Percentiles rank a stretch among this genome's conserved stretches.
Conservation (phyloP, 2,113 vertebrate species). For the Austrofundulus limnaeus region DNA sequence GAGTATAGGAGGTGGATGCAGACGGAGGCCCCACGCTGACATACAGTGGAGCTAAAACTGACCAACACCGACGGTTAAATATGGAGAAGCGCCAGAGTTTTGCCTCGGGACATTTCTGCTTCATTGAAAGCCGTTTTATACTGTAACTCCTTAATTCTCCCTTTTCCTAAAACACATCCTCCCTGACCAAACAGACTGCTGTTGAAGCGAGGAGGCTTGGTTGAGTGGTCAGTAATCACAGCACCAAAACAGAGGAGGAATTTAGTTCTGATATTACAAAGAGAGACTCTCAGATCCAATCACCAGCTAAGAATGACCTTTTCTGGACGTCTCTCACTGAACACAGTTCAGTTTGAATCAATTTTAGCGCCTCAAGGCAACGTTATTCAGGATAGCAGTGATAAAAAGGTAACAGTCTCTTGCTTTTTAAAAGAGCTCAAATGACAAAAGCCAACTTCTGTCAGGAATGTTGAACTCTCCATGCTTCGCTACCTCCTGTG, state of each 20-base stretch:
- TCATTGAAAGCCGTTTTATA: not conserved
- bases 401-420: not conserved
- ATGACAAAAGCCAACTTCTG: not conserved
- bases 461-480: not conserved
- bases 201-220: not conserved
- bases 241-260: not conserved
- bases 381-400: not conserved
- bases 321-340: too few species aligned
- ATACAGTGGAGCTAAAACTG: constrained; percentile 7
- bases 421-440: not conserved
- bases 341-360: not conserved
- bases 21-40: constrained; percentile 42
- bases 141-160: too few species aligned
- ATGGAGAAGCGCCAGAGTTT: not conserved
- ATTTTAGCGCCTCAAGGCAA: not conserved
- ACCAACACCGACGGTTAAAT: too few species aligned
- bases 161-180: not conserved
- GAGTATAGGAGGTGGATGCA: constrained; percentile 27
- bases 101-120: constrained; percentile 2
- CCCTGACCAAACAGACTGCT: not conserved
- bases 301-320: not conserved
- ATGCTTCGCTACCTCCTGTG: constrained; percentile 6
- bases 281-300: not conserved
- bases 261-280: not conserved
- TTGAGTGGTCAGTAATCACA: constrained; percentile 2